phyloP scores from a whole-genome alignment of 2,888 invertebrate genomes.

The Heliconius ethilla region DNA sequence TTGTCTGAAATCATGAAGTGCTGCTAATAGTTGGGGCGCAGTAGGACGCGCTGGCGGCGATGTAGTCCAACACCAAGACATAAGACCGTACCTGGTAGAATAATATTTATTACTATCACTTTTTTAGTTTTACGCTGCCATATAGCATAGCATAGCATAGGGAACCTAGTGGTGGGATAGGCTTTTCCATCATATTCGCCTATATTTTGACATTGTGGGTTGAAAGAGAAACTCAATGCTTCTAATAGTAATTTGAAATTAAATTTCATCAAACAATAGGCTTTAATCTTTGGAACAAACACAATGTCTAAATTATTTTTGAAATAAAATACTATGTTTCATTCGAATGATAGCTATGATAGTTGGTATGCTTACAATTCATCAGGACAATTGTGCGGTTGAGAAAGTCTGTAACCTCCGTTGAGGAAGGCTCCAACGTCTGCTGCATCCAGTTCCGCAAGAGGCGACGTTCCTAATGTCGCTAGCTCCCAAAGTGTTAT shows the following conservation, averaged over 20 bases:
- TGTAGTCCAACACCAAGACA: slow-evolving; percentile 89
- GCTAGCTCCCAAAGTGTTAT: slow-evolving; percentile 96
- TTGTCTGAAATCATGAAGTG: slow-evolving; percentile 87
- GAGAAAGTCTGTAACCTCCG: slow-evolving; percentile 93
- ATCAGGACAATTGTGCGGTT: slow-evolving; percentile 97
- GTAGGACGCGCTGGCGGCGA: slow-evolving; percentile 85
- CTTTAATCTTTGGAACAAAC: too few relatives aligned
- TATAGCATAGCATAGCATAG: not conserved
- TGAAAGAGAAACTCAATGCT: too few relatives aligned
- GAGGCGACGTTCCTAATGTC: slow-evolving; percentile 94
- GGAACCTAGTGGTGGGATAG: not conserved
- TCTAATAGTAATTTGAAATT: too few relatives aligned
- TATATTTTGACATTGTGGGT: not conserved
- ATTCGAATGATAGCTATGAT: not conserved
- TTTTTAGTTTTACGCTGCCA: not conserved
- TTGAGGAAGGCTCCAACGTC: slow-evolving; percentile 94
- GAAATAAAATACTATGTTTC: not conserved
- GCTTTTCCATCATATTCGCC: not conserved
- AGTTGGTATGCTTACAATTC: slow-evolving; percentile 87
- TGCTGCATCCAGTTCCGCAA: slow-evolving; percentile 94
- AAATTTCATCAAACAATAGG: too few relatives aligned
- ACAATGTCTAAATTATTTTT: too few relatives aligned
- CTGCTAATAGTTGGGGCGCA: slow-evolving; percentile 86
- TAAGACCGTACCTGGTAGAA: slow-evolving; percentile 84
- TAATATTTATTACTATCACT: not conserved